Base-by-base conservation (phyloP, 2,113 vertebrate species). In the Ariopsis seemanni region DNA sequence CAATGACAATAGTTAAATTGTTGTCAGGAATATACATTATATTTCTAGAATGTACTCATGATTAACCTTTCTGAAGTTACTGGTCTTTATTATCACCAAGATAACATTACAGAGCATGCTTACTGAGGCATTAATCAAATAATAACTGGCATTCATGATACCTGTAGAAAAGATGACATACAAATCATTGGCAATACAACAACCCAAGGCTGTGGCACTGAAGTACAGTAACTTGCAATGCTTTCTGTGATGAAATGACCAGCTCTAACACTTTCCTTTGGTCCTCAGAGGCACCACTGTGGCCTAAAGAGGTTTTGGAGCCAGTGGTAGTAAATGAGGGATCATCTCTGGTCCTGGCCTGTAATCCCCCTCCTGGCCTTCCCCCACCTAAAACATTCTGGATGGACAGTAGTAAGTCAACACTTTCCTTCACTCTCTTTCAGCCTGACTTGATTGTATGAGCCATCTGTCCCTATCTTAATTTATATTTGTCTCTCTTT, bases 241-340 rank as follows among this genome's bases (percentile, higher is more conserved):
- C 5, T 15, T 20, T 81, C n/a, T 30, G 14, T 53, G 9, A 25
- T 67, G 18, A 84, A 57, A n/a, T 65, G 22, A 17, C 34, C 20
- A 48, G 30, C 42, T 65, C 83, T 42, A 53, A n/a, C 42, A 20
- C 22, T 62, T 53, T 60, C 67, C 48, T 57, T 55, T 50, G 30
- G 72, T 2, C 0, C 0, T 90, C 94, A 99, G 98, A 97, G 92
- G 97, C 98, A 67, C 98, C 98, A 0, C 94, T 99, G 92, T 99
- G 98, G 98, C 97, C 98, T 15, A 99, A 99, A 93, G 98, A 99
- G 90, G 95, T 97, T 88, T 94, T 99, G 91, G 96, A 98, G 79
- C 97, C 98, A 0, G 94, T 97, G 2, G 91, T 94, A 86, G 96
- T 99, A 86, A 94, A 94, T 5, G 98, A 99, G 93, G 98, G 98